These are phyloP conservation scores for Geotrupes spiniger DNA, from an alignment of 2,888 invertebrate genomes.

Conservation along the genomic window DNA sequence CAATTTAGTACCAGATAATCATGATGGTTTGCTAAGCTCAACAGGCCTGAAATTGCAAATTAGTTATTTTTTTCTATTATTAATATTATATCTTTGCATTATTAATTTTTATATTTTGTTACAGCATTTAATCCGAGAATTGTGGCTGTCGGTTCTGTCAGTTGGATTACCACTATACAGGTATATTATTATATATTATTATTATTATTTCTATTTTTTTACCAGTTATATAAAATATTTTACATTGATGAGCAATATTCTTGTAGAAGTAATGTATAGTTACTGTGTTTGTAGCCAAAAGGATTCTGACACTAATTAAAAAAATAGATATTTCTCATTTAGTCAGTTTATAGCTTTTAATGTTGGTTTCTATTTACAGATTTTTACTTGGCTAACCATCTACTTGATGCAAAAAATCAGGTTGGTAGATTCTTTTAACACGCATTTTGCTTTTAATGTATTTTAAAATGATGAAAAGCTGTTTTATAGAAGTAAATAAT, in stretches of 20 bases:
- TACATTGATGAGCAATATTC: slow-evolving; percentile 8
- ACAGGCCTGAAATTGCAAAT: slow-evolving; percentile 26
- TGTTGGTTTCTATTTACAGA: no score
- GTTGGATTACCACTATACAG: no score
- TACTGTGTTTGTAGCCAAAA: slow-evolving; percentile 20
- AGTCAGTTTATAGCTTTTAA: no score
- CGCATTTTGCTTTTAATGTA: no score
- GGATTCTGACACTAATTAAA: slow-evolving; percentile 25
- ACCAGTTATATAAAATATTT: no score
- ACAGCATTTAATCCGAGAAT: not conserved
- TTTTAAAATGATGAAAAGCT: slow-evolving; percentile 4
- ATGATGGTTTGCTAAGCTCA: slow-evolving; percentile 27
- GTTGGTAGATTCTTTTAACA: no score
- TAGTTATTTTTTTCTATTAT: not conserved
- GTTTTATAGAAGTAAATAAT: slow-evolving; percentile 11
- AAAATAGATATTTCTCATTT: no score
- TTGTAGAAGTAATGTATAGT: slow-evolving; percentile 6
- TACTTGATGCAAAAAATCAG: no score
- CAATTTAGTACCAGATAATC: slow-evolving; percentile 17
- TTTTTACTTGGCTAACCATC: no score
- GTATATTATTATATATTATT: no score
- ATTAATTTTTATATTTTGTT: slow-evolving; percentile 4
- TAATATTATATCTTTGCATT: not conserved
- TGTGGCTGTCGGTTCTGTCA: not conserved
- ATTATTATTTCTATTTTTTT: no score